These are phyloP conservation scores for Vultur gryphus DNA, from an alignment of 2,797 vertebrate species.

Conservation along the genomic window DNA sequence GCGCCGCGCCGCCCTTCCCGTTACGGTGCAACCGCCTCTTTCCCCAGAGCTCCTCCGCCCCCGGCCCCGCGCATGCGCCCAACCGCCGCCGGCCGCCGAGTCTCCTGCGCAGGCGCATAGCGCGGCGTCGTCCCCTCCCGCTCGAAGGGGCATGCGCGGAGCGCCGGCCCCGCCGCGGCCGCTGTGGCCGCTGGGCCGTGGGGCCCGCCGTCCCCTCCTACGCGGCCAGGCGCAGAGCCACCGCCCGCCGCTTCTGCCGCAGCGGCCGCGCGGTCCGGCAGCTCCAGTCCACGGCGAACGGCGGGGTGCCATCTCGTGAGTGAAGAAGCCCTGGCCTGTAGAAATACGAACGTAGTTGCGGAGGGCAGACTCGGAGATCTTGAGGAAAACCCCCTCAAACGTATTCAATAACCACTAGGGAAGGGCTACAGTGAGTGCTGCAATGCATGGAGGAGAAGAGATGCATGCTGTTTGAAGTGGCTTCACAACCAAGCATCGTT, in stretches of 20 bases:
- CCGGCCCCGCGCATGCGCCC: neutral
- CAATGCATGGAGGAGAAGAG: accelerated
- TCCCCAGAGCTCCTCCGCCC: neutral
- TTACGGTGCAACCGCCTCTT: slow-evolving; percentile 73
- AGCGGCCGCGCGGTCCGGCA: no score
- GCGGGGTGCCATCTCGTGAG: accelerated
- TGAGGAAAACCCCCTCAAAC: accelerated
- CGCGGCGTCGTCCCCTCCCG: no score
- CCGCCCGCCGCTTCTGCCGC: neutral
- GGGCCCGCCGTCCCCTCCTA: no score
- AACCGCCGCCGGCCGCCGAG: neutral
- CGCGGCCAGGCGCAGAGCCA: neutral
- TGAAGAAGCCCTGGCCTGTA: accelerated
- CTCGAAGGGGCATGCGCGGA: neutral
- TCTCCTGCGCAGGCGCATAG: neutral
- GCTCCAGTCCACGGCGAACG: accelerated
- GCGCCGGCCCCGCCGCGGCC: accelerated
- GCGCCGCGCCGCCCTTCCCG: slow-evolving; percentile 68
- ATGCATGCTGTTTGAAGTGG: accelerated
- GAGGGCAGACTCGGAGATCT: accelerated
- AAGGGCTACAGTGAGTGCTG: accelerated
- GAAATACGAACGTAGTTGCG: accelerated
- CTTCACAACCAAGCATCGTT: no score
- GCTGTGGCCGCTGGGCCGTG: accelerated
- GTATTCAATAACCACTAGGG: accelerated